Conservation (phyloP, 2,797 vertebrate species). For the Otus scops region DNA sequence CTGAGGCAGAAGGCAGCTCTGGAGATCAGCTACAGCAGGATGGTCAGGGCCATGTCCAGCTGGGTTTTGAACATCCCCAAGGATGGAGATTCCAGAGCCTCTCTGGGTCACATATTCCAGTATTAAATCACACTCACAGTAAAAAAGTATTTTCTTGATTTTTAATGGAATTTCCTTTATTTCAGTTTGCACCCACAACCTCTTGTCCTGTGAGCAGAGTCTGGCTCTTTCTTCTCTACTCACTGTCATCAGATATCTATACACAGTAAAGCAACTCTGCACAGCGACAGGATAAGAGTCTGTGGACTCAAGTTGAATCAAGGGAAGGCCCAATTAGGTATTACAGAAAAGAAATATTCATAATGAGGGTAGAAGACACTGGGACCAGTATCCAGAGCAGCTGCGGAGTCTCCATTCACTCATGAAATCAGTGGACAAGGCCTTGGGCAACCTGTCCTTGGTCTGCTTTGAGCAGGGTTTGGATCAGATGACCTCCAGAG, state of each 20-base stretch:
- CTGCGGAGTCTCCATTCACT: fast-evolving
- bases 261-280: background rate
- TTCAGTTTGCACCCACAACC: background rate
- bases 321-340: background rate
- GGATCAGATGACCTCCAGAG: background rate
- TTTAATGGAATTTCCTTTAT: background rate
- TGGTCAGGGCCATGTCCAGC: background rate
- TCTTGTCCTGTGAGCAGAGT: background rate
- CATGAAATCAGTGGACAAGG: background rate
- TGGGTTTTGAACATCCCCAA: background rate
- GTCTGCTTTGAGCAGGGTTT: background rate
- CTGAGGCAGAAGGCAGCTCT: background rate
- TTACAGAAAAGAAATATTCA: background rate
- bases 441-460: background rate
- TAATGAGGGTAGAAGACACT: background rate
- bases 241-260: background rate
- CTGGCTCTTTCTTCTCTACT: background rate
- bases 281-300: background rate
- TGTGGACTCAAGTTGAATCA: background rate
- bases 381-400: background rate
- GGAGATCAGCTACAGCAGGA: background rate
- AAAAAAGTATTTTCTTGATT: background rate
- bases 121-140: background rate
- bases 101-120: background rate
- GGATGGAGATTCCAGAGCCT: background rate